Evolutionary conservation across 1,140 invertebrate species (phyloP), one percentile per base, ranked within the genome.

Genomic region (Caenorhabditis latens): DNA sequence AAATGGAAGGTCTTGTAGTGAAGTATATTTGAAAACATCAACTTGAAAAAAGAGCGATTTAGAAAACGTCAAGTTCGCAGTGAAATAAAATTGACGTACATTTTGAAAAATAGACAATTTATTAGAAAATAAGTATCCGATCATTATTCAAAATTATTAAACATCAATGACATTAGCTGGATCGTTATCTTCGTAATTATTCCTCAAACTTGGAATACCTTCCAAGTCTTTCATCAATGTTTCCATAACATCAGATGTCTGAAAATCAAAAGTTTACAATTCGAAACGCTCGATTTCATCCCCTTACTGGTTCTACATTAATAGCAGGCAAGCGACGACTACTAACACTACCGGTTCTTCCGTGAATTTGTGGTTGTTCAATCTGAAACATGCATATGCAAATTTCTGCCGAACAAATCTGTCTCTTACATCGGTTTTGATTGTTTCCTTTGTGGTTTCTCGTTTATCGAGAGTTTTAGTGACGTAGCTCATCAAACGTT

Each of bases 121-220:
- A 11, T 8, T 16, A 14, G 50, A 53, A 11, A 11, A 11, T 14
- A 53, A 53, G 3, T 53, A 11, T 14, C 3, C 11, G 1, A 14
- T 11, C 50, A 53, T 53, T 14, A 53, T 14, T 8, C 16, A 11
- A 11, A 53, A 19, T 21, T n/a, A 7, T 79, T n/a, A 79, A 21
- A 79, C 71, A 79, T 79, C 71, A 43, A 79, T 79, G 14, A 79
- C 71, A 79, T 79, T 79, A 1, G 71, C 71, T 1, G 71, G 71
- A 50, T 79, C 71, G 24, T 79, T 79, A n/a, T 79, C 71, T 50
- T 79, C 71, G 21, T 79, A 79, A 46, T 79, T 79, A n/a, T 79
- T 79, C 21, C 71, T 46, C 7, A 46, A 19, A 32, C 46, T 79
- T 11, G 71, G 71, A 11, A 79, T 79, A 24, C 71, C 71, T 79